phyloP scores from a whole-genome alignment of 2,888 invertebrate genomes.

The Agriopis leucophaearia region DNA sequence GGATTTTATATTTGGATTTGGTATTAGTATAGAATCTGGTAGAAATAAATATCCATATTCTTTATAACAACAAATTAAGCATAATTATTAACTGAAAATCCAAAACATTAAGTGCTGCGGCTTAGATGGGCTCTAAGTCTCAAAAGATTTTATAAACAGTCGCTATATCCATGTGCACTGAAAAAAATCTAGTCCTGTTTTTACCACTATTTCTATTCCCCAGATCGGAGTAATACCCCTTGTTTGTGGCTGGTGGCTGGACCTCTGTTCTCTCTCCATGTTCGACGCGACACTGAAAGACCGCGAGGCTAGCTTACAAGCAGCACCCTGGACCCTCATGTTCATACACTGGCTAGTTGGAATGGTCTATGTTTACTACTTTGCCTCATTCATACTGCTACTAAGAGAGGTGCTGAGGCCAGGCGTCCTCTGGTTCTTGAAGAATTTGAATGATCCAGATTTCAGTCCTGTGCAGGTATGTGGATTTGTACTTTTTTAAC shows the following conservation, averaged over 20 bases:
- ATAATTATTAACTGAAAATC: too few relatives aligned
- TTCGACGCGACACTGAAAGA: constrained; percentile 96
- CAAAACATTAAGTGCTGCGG: too few relatives aligned
- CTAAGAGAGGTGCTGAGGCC: constrained; percentile 97
- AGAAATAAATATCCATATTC: too few relatives aligned
- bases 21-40: too few relatives aligned
- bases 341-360: constrained; percentile 99
- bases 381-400: constrained; percentile 97
- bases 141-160: too few relatives aligned
- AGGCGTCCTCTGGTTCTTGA: constrained; percentile 98
- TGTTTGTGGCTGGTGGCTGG: constrained; percentile 99
- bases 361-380: constrained; percentile 99
- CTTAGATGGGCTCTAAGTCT: too few relatives aligned
- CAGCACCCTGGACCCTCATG: constrained; percentile 98
- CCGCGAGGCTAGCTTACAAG: constrained; percentile 94
- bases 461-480: constrained; percentile 98
- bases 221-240: constrained; percentile 97
- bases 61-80: too few relatives aligned
- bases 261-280: constrained; percentile 97
- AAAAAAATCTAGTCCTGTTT: not conserved
- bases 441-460: constrained; percentile 99
- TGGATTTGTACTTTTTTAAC: too few relatives aligned
- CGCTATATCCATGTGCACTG: not conserved
- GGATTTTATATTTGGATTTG: too few relatives aligned
- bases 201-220: constrained; percentile 17